phyloP scores from a whole-genome alignment of 2,888 invertebrate species.

The Tuta absoluta region DNA sequence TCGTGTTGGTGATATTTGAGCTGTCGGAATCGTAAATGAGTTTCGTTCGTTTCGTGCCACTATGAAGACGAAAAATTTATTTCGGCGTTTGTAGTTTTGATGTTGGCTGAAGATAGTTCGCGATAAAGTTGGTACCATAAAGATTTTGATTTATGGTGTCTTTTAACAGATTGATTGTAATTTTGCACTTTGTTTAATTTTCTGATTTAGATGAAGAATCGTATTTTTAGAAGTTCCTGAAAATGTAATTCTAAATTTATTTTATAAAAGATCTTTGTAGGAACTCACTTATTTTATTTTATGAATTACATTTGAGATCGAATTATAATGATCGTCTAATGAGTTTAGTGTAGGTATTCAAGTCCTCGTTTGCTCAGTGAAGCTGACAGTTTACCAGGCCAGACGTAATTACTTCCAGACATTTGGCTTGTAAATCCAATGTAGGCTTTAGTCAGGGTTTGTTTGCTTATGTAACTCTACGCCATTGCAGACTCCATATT shows the following conservation, averaged over 20 bases:
- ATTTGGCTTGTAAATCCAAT: slow-evolving; percentile 27
- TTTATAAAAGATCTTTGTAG: too few relatives aligned
- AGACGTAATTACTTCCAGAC: slow-evolving; percentile 35
- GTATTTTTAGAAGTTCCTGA: too few relatives aligned
- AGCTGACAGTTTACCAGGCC: background rate
- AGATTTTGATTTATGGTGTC: background rate
- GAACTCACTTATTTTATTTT: too few relatives aligned
- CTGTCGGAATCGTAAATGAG: slow-evolving; percentile 32
- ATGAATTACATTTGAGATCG: too few relatives aligned
- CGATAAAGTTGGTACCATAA: background rate
- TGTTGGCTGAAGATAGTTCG: background rate
- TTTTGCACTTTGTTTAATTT: background rate
- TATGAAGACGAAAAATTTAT: slow-evolving; percentile 19
- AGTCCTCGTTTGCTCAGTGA: background rate
- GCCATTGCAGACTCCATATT: slow-evolving; percentile 63
- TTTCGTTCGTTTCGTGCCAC: slow-evolving; percentile 21
- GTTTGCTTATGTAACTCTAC: slow-evolving; percentile 67
- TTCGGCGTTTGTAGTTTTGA: slow-evolving; percentile 1
- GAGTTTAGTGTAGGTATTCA: too few relatives aligned
- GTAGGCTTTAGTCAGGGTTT: slow-evolving; percentile 12
- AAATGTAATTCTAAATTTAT: too few relatives aligned
- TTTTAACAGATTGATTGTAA: background rate
- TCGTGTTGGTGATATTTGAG: slow-evolving; percentile 23
- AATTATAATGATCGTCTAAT: too few relatives aligned
- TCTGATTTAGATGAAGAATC: too few relatives aligned